Evolutionary conservation across 2,888 invertebrate genomes (phyloP).

Genomic region (Agrilus cyanescens): DNA sequence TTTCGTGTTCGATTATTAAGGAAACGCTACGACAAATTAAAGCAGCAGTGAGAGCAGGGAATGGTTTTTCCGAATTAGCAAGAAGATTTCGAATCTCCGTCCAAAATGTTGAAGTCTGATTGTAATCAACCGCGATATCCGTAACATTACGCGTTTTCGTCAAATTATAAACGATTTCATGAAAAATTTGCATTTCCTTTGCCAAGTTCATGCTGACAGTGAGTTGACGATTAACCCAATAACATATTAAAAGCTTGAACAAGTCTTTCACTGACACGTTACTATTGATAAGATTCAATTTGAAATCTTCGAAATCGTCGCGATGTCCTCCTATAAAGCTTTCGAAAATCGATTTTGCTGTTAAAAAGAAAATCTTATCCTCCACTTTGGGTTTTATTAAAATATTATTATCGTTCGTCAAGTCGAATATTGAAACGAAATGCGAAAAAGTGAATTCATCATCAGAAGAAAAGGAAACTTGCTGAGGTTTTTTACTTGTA

Average conservation of each 20-base stretch:
- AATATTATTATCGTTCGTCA: constrained; percentile 27
- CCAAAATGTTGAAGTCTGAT: constrained; percentile 74
- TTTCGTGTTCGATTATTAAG: constrained; percentile 37
- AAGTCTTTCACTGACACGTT: constrained; percentile 51
- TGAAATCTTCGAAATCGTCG: constrained; percentile 20
- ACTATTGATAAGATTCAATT: constrained; percentile 25
- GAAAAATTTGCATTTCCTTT: constrained; percentile 56
- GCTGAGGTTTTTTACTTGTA: constrained; percentile 31
- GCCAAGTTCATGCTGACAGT: constrained; percentile 33
- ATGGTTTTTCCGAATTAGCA: constrained; percentile 59
- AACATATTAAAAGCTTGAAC: constrained; percentile 56
- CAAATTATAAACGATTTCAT: constrained; percentile 50
- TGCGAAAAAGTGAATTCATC: constrained; percentile 41
- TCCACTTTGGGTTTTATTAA: constrained; percentile 33
- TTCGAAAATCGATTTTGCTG: constrained; percentile 30
- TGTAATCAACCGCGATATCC: constrained; percentile 50
- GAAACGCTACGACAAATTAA: constrained; percentile 72
- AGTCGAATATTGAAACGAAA: constrained; percentile 43
- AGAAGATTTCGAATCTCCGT: constrained; percentile 59
- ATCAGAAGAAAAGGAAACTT: constrained; percentile 47
- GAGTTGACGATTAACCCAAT: constrained; percentile 56
- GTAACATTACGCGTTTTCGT: constrained; percentile 49
- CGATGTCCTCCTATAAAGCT: constrained; percentile 23
- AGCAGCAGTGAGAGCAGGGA: constrained; percentile 70
- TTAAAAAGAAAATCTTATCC: constrained; percentile 31